phyloP scores from a whole-genome alignment of 1,140 invertebrate species.

The Neuroterus valhalla region DNA sequence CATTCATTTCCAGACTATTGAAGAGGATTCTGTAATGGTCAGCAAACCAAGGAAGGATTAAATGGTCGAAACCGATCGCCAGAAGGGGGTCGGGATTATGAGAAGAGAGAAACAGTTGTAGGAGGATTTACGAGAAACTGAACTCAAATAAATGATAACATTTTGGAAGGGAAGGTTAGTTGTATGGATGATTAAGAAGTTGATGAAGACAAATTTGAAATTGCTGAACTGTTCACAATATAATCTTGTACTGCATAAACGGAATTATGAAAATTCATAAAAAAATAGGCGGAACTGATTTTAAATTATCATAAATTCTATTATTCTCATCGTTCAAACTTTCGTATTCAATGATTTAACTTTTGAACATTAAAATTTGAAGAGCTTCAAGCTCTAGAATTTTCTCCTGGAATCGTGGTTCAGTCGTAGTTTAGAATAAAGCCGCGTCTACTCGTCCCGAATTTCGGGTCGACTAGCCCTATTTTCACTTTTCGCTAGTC shows the following conservation, averaged over 20 bases:
- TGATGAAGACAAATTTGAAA: neutral
- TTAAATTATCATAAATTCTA: too few species aligned
- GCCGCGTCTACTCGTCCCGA: too few species aligned
- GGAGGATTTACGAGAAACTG: neutral
- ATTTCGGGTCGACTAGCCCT: too few species aligned
- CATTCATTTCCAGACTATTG: neutral
- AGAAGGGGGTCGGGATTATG: neutral
- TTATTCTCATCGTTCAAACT: too few species aligned
- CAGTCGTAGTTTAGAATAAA: too few species aligned
- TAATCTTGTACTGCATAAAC: neutral
- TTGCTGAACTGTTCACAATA: neutral
- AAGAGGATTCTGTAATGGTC: neutral
- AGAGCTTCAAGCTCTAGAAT: too few species aligned
- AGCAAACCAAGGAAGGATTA: conserved; percentile 15
- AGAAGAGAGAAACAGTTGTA: neutral
- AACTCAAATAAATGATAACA: conserved; percentile 12
- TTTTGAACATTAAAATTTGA: too few species aligned
- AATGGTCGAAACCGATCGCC: neutral
- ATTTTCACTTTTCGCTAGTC: too few species aligned
- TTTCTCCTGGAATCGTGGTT: too few species aligned
- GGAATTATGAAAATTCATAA: too few species aligned
- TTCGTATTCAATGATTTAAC: too few species aligned
- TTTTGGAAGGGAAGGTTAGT: neutral
- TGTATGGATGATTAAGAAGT: neutral
- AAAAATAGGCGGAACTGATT: too few species aligned